These are phyloP conservation scores for Metridium senile DNA, from an alignment of 92 coral and sea anemone species.

Conservation along the genomic window DNA sequence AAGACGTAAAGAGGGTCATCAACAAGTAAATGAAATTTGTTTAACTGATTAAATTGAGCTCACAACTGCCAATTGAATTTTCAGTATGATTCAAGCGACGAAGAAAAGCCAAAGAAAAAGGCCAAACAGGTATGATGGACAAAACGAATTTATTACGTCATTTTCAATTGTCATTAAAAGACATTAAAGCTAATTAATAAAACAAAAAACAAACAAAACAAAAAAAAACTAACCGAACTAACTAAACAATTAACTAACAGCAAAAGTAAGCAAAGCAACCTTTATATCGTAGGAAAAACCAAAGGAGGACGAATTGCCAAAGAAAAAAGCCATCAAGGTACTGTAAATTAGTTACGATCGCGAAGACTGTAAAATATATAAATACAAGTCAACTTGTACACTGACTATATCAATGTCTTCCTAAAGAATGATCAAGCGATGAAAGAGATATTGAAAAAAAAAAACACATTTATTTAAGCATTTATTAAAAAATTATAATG, in stretches of 20 bases:
- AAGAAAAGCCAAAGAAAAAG: conserved; percentile 2
- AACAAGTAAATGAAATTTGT: too few relatives aligned
- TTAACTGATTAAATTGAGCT: not conserved
- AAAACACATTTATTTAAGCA: too few relatives aligned
- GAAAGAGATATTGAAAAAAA: too few relatives aligned
- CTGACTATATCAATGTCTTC: too few relatives aligned
- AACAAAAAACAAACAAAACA: too few relatives aligned
- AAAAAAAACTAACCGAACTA: too few relatives aligned
- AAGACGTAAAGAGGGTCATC: too few relatives aligned
- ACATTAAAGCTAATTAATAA: too few relatives aligned
- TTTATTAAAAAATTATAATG: too few relatives aligned
- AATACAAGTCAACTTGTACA: not conserved
- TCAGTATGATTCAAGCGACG: not conserved
- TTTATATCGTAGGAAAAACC: not conserved
- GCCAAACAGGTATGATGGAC: not conserved
- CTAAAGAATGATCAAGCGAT: too few relatives aligned
- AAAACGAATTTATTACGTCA: not conserved
- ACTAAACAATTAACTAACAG: not conserved
- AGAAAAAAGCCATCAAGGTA: not conserved
- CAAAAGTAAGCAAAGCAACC: too few relatives aligned
- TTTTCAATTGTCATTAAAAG: not conserved
- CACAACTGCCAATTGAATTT: not conserved
- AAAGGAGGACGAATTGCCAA: not conserved
- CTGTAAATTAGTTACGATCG: not conserved
- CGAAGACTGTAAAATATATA: too few relatives aligned